Evolutionary conservation across 2,888 invertebrate genomes (phyloP).

Genomic region (Druceiella hillmani): DNA sequence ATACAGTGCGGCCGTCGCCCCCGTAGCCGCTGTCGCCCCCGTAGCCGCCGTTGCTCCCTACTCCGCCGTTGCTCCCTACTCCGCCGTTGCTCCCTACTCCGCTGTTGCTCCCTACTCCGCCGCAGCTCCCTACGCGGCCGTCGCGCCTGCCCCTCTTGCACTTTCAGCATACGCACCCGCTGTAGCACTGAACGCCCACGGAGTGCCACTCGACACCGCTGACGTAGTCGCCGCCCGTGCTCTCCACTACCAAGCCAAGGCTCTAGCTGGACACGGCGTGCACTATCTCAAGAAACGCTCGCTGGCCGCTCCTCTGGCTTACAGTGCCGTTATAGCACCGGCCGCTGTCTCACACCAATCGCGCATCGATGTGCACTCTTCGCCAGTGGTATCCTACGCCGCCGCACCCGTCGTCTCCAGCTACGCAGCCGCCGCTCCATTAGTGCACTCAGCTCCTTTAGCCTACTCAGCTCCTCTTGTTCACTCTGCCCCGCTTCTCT

Average conservation of each 20-base stretch:
- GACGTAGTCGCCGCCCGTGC: conserved; percentile 47
- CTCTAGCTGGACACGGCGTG: conserved; percentile 32
- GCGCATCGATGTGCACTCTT: conserved; percentile 29
- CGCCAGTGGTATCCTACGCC: conserved; percentile 26
- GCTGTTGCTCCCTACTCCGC: conserved; percentile 20
- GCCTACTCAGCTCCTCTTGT: conserved; percentile 13
- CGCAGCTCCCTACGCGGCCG: conserved; percentile 15
- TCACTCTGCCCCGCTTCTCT: conserved; percentile 21
- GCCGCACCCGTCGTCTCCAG: conserved; percentile 21
- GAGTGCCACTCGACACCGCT: conserved; percentile 48
- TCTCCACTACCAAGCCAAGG: conserved; percentile 42
- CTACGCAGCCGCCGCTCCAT: conserved; percentile 23
- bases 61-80: conserved; percentile 19
- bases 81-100: conserved; percentile 6
- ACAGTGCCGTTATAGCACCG: conserved; percentile 26
- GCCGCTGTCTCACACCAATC: conserved; percentile 31
- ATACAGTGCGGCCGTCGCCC: conserved; percentile 16
- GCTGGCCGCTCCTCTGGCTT: conserved; percentile 21
- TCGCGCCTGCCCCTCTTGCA: conserved; percentile 14
- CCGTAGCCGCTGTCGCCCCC: conserved; percentile 20
- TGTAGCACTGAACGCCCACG: conserved; percentile 37
- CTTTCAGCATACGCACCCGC: conserved; percentile 8
- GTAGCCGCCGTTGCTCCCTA: conserved; percentile 13
- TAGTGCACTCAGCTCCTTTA: conserved; percentile 24
- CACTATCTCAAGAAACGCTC: conserved; percentile 40